Conservation (phyloP, 2,113 vertebrate genomes). For the Arvicanthis niloticus region DNA sequence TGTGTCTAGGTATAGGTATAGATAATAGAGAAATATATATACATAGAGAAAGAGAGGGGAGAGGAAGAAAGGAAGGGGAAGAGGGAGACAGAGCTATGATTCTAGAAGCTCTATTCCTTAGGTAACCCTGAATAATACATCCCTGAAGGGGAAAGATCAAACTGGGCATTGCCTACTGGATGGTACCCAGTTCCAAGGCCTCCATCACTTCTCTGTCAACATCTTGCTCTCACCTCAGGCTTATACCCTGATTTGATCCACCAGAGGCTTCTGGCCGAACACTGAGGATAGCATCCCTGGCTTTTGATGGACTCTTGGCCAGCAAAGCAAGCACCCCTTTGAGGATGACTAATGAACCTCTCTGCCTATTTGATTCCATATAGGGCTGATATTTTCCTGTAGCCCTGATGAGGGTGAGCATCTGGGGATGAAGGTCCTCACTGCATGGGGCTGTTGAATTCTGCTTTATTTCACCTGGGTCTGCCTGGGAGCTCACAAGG, state of each 20-base stretch:
- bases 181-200: not conserved
- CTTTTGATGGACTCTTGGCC: rapidly evolving
- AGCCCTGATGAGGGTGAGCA: not conserved
- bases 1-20: too few relatives aligned
- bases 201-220: not conserved
- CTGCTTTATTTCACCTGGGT: not conserved
- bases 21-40: not conserved
- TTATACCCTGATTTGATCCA: not conserved
- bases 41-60: too few relatives aligned
- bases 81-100: not conserved
- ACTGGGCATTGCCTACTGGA: not conserved
- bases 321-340: not conserved
- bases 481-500: not conserved
- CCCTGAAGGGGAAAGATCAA: not conserved
- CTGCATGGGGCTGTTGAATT: too few relatives aligned
- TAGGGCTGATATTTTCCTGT: rapidly evolving
- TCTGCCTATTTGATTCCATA: not conserved
- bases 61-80: too few relatives aligned
- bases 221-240: too few relatives aligned
- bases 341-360: not conserved
- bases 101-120: not conserved
- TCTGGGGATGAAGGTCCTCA: not conserved
- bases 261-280: not conserved
- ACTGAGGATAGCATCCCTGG: not conserved
- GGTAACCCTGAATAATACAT: not conserved